Conservation (phyloP, 2,888 invertebrate species). For the Ichneumoninae sp. region DNA sequence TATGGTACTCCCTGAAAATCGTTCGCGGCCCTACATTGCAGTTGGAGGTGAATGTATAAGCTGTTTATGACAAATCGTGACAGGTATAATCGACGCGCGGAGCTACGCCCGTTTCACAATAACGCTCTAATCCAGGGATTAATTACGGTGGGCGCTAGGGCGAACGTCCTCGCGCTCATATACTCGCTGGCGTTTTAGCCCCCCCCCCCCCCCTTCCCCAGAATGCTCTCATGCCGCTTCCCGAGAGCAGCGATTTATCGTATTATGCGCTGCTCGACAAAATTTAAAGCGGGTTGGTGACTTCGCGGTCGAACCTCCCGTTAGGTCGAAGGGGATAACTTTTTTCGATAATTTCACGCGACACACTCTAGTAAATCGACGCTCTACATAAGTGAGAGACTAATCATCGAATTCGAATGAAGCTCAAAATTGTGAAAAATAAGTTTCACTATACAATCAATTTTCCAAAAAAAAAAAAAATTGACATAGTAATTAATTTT, state of each 20-base stretch:
- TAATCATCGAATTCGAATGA: too few species aligned
- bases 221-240: constrained; percentile 7
- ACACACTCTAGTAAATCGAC: neutral
- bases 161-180: constrained; percentile 42
- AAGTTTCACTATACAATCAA: too few species aligned
- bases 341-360: constrained; percentile 13
- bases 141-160: constrained; percentile 58
- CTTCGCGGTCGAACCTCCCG: neutral
- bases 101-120: constrained; percentile 51
- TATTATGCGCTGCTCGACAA: constrained; percentile 45
- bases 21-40: neutral
- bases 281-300: constrained; percentile 34
- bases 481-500: too few species aligned
- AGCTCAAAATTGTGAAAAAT: too few species aligned
- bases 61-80: constrained; percentile 54
- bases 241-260: constrained; percentile 44
- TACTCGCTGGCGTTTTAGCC: constrained; percentile 12
- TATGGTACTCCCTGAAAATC: constrained; percentile 10
- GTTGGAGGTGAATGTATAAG: constrained; percentile 15
- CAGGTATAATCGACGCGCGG: constrained; percentile 49
- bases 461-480: neutral
- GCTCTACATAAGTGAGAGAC: too few species aligned
- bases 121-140: constrained; percentile 61
- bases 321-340: neutral
- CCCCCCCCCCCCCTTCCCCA: too few species aligned